phyloP scores from a whole-genome alignment of 2,888 invertebrate species.

The Drosophila demipolita region DNA sequence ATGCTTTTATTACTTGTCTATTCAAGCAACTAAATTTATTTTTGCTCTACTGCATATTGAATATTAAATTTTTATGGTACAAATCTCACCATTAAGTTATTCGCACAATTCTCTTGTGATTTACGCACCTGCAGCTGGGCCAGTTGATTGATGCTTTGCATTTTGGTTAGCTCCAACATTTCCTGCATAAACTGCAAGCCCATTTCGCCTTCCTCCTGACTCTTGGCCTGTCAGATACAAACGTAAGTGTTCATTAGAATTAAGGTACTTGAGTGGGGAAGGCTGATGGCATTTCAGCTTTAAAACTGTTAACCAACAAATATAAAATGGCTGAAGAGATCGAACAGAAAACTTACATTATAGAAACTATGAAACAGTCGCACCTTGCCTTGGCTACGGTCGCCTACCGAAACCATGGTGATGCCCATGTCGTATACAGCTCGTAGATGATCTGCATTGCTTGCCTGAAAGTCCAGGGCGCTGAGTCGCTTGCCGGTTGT shows the following conservation, averaged over 20 bases:
- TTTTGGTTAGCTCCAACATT: slow-evolving; percentile 95
- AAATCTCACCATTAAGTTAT: slow-evolving; percentile 32
- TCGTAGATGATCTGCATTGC: slow-evolving; percentile 94
- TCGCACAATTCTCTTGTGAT: slow-evolving; percentile 23
- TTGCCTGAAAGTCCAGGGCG: slow-evolving; percentile 91
- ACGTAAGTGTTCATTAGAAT: background rate
- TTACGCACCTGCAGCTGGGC: slow-evolving; percentile 83
- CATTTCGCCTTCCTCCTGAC: slow-evolving; percentile 94
- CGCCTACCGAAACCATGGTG: slow-evolving; percentile 93
- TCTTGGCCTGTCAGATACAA: slow-evolving; percentile 89
- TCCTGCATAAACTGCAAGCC: slow-evolving; percentile 98
- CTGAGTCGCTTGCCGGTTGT: slow-evolving; percentile 87
- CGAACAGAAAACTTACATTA: slow-evolving; percentile 88
- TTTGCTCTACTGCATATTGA: background rate
- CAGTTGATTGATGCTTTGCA: slow-evolving; percentile 86
- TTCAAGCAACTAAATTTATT: background rate
- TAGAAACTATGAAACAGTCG: slow-evolving; percentile 96
- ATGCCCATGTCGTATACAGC: slow-evolving; percentile 98
- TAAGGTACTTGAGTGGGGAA: background rate
- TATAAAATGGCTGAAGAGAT: slow-evolving; percentile 20
- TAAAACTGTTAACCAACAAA: background rate
- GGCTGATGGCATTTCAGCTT: background rate
- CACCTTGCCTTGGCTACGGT: slow-evolving; percentile 90
- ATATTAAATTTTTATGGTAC: background rate
- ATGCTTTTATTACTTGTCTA: background rate